These are phyloP conservation scores for Pandemis corylana DNA, from an alignment of 2,888 invertebrate species.

Conservation along the genomic window DNA sequence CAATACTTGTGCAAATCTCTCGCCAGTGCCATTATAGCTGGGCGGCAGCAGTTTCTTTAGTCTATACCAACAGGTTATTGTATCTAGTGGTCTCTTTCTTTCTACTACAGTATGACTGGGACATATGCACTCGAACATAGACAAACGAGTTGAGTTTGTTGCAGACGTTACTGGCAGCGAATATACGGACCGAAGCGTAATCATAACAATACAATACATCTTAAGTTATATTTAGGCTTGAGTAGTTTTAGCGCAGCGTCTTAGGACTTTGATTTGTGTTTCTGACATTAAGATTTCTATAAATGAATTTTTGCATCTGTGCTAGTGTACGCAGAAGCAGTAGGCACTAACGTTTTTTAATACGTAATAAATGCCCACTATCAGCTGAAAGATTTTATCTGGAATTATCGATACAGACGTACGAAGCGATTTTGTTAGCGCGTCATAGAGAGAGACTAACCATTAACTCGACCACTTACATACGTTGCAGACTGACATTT, in stretches of 20 bases:
- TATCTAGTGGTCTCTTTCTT: neutral
- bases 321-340: neutral
- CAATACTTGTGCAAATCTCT: slow-evolving; percentile 33
- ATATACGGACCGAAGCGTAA: neutral
- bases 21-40: neutral
- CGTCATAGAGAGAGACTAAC: too few species aligned
- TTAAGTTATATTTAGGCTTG: slow-evolving; percentile 21
- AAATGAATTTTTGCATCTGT: neutral
- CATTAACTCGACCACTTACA: too few species aligned
- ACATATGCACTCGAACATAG: neutral
- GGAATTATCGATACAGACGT: neutral
- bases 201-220: slow-evolving; percentile 12
- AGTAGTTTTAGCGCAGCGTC: slow-evolving; percentile 5
- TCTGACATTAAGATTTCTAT: neutral
- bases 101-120: neutral
- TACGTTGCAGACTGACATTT: too few species aligned
- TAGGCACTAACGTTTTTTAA: neutral
- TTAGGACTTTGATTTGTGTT: slow-evolving; percentile 9
- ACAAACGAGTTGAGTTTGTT: neutral
- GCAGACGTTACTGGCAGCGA: slow-evolving; percentile 1
- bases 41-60: neutral
- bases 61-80: neutral
- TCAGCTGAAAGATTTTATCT: neutral
- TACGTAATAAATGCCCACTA: neutral
- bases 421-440: too few species aligned